A percentile compares a stretch with the other conserved stretches of the same genome.
These are phyloP conservation scores for Drosophila maculinotata DNA, from an alignment of 2,888 invertebrate genomes.

Conservation along the genomic window DNA sequence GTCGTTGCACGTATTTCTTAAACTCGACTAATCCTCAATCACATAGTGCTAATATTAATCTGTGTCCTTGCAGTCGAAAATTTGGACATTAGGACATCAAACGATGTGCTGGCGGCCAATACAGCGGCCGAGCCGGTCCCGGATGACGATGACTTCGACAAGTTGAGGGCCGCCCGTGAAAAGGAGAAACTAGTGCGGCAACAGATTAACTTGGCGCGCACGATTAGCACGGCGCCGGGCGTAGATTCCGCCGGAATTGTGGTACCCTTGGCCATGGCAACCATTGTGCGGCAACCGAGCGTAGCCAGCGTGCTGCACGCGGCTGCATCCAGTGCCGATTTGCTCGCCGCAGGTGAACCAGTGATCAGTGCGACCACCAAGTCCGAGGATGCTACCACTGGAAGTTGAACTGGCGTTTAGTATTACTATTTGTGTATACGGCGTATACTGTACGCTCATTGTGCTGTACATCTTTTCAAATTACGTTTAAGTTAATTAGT, in stretches of 20 bases:
- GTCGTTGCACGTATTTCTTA: constrained; percentile 52
- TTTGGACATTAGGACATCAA: constrained; percentile 74
- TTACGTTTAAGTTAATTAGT: constrained; percentile 36
- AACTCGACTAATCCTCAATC: neutral
- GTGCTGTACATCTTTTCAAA: constrained; percentile 32
- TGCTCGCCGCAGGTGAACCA: constrained; percentile 57
- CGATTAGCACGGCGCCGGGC: constrained; percentile 84
- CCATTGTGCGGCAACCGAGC: constrained; percentile 22
- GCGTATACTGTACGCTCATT: no score
- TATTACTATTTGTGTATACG: constrained; percentile 30
- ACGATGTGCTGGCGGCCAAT: constrained; percentile 58
- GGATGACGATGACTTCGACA: constrained; percentile 89
- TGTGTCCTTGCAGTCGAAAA: constrained; percentile 78
- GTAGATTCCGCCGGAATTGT: constrained; percentile 58
- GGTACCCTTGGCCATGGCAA: constrained; percentile 23
- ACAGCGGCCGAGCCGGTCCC: constrained; percentile 45
- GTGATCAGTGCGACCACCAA: constrained; percentile 60
- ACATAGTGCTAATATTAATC: constrained; percentile 6
- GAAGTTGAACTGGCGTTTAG: constrained; percentile 54
- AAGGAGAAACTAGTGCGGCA: constrained; percentile 89
- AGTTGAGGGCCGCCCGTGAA: constrained; percentile 89
- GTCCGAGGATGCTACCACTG: constrained; percentile 55
- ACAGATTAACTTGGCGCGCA: constrained; percentile 87
- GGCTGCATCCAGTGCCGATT: constrained; percentile 59
- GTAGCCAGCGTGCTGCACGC: constrained; percentile 33